These are phyloP conservation scores for Drosophila aldrichi DNA, from an alignment of 2,888 invertebrate genomes.

Conservation along the genomic window DNA sequence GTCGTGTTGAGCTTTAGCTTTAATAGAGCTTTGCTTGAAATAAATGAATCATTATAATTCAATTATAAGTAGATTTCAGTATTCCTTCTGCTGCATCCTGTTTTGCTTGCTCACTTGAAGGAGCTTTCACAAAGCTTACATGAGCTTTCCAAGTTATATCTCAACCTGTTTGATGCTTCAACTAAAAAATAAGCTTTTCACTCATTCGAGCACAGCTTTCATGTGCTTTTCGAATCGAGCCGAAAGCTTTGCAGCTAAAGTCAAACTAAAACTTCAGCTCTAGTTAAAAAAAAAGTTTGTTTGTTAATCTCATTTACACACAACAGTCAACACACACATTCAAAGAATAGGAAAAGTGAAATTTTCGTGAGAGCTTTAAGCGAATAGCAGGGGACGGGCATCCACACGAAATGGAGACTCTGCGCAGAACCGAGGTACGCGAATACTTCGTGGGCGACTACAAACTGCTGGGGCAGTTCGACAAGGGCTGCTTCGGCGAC, in stretches of 20 bases:
- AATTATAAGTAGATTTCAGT: too few relatives aligned
- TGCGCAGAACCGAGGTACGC: constrained; percentile 11
- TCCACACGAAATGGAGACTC: constrained; percentile 12
- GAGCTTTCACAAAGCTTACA: neutral
- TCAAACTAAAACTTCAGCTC: neutral
- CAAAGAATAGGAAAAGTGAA: neutral
- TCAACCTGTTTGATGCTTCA: neutral
- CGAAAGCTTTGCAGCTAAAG: neutral
- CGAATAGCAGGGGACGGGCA: neutral
- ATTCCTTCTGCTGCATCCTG: too few relatives aligned
- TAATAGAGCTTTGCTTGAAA: too few relatives aligned
- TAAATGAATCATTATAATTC: too few relatives aligned
- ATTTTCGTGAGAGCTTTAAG: constrained; percentile 1
- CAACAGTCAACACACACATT: neutral
- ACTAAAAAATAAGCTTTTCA: neutral
- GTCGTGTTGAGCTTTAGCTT: too few relatives aligned
- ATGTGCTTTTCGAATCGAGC: neutral
- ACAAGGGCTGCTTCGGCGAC: constrained; percentile 99
- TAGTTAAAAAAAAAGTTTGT: neutral
- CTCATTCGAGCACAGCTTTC: neutral
- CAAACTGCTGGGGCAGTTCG: constrained; percentile 97
- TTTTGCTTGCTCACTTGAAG: too few relatives aligned
- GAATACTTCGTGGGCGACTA: constrained; percentile 97
- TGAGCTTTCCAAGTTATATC: neutral
- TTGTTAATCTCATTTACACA: neutral